Evolutionary conservation across 2,888 invertebrate species (phyloP), one percentile per base, ranked within the genome.

Genomic region (Polietes domitor): DNA sequence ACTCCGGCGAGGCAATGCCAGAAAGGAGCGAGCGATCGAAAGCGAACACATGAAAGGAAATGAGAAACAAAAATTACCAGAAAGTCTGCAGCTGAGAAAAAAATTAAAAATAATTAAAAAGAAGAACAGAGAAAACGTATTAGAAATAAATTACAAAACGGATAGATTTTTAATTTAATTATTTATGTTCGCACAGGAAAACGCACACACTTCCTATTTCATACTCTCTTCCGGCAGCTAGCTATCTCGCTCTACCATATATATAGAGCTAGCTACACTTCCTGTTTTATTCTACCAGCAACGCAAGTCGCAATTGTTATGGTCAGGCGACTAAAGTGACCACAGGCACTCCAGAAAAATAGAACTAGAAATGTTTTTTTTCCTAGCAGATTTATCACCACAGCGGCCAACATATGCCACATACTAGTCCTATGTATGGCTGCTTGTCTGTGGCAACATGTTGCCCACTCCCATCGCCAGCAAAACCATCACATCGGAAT

Each of bases 311-410:
- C n/a, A n/a, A n/a, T n/a, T n/a, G n/a, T n/a, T n/a, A n/a, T n/a
- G n/a, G 61, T 28, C 24, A 47, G 6, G 26, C 17, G 26, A 17
- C 58, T 58, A 21, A 21, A 58, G 3, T 28, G 32, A 61, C 61
- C 61, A 32, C 28, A n/a, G 4, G n/a, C 47, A 1, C 15, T 47
- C 6, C 15, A 32, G 7, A 61, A 61, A 28, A 61, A 53, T 3
- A 17, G 50, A 53, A 15, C 1, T 15, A 9, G 26, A 26, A 26
- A 2, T 19, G 15, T 41, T 65, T 65, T 68, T 41, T 21, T 68
- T 1, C 41, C 17, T 28, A 26, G 41, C 41, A 43, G 61, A 82
- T 78, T 75, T 71, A 82, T 75, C 37, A 75, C 32, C 75, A 78
- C 43, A 65, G 43, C 65, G 75, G 17, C 71, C 74, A 72, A 55